Base-by-base conservation (phyloP, 2,113 vertebrate species). In the Periophthalmodon schlosseri region DNA sequence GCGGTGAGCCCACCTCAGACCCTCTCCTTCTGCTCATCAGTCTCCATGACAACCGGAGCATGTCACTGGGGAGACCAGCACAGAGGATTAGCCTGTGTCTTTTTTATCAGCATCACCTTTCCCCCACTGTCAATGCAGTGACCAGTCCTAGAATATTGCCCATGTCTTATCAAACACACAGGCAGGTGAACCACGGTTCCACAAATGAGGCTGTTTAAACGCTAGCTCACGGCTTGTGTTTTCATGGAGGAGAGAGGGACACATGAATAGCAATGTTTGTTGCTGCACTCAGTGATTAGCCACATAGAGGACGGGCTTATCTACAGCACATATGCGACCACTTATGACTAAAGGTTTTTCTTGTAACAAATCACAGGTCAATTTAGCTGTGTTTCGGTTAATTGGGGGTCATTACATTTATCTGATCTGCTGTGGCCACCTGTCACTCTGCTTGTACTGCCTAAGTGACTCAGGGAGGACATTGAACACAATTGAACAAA, bases 41-140 rank as follows among this genome's bases (percentile, higher is more conserved):
- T 91, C 82, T 80, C 87, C 83, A 88, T 88, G 83, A 74, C 86
- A 76, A 91, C 89, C 65, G 11, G 36, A 0, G 5, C 71, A 79
- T 87, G 78, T 88, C 81, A 82, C 79, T 72, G 36, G 2, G 78
- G 81, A 86, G 79, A 90, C 77, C 60, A 50, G 71, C 0, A 15
- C 57, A 83, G 65, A 68, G 73, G 69, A 83, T 80, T 68, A 80
- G 76, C 33, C 47, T 39, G 0, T 80, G 73, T 73, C 63, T 63
- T 60, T 58, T 81, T 75, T 74, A 82, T 86, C 82, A 80, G 50
- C 58, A 4, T 81, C 70, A 71, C 84, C 78, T 70, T 64, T 77
- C 47, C 50, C 13, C 34, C 20, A 20, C 60, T 67, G 61, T 75
- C 70, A 84, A 61, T 71, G 69, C 72, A 81, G 83, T 49, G 73